A percentile compares a stretch with the other conserved stretches of the same genome.
Conservation (phyloP, 2,888 invertebrate species). For the Ectemnius lituratus region DNA sequence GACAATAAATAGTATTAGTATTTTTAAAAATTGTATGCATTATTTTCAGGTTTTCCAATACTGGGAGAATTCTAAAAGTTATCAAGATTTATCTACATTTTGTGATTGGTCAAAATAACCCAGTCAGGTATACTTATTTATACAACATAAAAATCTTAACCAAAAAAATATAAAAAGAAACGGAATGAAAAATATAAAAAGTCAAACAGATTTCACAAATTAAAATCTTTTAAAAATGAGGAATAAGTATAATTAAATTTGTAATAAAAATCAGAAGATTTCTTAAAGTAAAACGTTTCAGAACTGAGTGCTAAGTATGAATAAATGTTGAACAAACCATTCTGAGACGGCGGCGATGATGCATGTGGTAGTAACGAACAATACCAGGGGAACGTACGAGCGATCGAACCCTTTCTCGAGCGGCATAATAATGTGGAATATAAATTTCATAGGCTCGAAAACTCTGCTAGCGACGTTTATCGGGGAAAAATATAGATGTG, state of each 20-base stretch:
- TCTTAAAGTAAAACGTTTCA: not conserved
- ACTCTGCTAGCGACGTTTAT: conserved; percentile 25
- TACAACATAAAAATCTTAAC: too few species aligned
- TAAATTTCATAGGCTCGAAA: conserved; percentile 34
- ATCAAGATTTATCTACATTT: too few species aligned
- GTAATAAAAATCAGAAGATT: not conserved
- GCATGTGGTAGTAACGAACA: conserved; percentile 27
- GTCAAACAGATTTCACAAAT: too few species aligned
- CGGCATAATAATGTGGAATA: conserved; percentile 34
- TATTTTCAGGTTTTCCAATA: too few species aligned
- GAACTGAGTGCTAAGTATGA: conserved; percentile 8
- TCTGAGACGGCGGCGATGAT: conserved; percentile 23
- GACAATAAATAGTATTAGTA: too few species aligned
- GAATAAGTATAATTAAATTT: not conserved
- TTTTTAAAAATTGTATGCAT: too few species aligned
- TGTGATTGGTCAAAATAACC: too few species aligned
- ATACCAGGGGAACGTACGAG: conserved; percentile 34
- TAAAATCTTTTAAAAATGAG: too few species aligned
- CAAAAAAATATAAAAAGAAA: too few species aligned
- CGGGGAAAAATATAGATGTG: conserved; percentile 3
- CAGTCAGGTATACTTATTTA: too few species aligned
- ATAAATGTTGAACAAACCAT: not conserved
- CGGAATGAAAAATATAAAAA: too few species aligned
- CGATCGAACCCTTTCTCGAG: conserved; percentile 20
- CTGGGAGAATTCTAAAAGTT: too few species aligned